Percentiles rank a stretch among this genome's conserved stretches.
Evolutionary conservation across 2,888 invertebrate species (phyloP).

Genomic region (Chloroclysta siterata): DNA sequence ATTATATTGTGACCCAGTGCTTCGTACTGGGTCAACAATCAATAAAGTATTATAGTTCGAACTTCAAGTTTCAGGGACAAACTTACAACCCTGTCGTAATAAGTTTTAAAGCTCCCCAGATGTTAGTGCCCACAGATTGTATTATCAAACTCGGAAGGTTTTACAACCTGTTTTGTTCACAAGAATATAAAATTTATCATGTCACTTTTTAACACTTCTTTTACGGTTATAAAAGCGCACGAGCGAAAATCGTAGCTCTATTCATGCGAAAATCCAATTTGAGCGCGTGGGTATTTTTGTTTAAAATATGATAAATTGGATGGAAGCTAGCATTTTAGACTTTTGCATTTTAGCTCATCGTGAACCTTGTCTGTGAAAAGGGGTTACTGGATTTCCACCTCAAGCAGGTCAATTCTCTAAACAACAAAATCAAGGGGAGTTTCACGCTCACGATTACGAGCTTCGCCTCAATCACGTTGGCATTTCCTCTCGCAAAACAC

Average conservation of each 20-base stretch:
- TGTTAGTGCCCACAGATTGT: constrained; percentile 31
- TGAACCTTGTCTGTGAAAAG: not conserved
- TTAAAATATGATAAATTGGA: constrained; percentile 4
- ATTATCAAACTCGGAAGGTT: constrained; percentile 25
- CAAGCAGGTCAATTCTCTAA: no score
- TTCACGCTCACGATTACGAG: no score
- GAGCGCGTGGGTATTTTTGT: not conserved
- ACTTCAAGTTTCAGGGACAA: constrained; percentile 3
- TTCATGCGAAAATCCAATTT: constrained; percentile 23
- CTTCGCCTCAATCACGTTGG: no score
- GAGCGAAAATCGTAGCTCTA: constrained; percentile 3
- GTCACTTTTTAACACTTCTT: constrained; percentile 15
- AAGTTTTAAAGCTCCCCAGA: constrained; percentile 38
- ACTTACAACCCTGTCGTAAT: constrained; percentile 30
- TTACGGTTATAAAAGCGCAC: constrained; percentile 19
- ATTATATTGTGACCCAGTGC: no score
- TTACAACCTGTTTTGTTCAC: constrained; percentile 36
- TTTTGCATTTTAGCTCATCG: not conserved
- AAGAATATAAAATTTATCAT: constrained; percentile 29
- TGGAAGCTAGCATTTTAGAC: not conserved
- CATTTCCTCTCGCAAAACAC: no score
- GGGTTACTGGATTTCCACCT: not conserved
- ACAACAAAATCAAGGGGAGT: no score
- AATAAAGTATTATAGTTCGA: no score
- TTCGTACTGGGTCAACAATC: no score